phyloP scores from a whole-genome alignment of 2,113 vertebrate genomes.

The Passer domesticus region DNA sequence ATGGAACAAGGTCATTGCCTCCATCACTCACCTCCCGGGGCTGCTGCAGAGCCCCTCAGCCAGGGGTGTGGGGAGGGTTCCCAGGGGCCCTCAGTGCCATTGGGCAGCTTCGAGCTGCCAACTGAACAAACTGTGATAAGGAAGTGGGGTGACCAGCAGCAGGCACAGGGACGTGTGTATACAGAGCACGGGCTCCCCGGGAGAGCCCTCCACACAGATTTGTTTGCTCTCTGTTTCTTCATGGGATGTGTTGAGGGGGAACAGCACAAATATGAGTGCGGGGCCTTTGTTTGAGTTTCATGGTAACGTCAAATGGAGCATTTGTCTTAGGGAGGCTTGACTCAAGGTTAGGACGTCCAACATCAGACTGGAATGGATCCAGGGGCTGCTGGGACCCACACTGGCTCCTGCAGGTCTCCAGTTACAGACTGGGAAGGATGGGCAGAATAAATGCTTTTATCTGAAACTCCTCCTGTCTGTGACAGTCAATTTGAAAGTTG shows the following conservation, averaged over 20 bases:
- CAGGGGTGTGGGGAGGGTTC: not conserved
- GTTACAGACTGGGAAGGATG: not conserved
- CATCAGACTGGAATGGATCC: not conserved
- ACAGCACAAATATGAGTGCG: constrained; percentile 22
- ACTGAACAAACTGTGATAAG: constrained; percentile 73
- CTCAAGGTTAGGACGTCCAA: constrained; percentile 29
- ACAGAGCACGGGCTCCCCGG: not conserved
- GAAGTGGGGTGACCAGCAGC: constrained; percentile 11
- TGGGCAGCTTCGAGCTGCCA: not conserved
- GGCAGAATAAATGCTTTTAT: not conserved
- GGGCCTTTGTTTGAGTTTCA: not conserved
- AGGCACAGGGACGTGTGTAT: not conserved
- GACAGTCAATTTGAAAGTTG: not conserved
- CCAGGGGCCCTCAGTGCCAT: not conserved
- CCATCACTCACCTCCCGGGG: not conserved
- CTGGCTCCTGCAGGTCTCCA: not conserved
- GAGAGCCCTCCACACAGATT: not conserved
- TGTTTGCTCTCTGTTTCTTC: constrained; percentile 52
- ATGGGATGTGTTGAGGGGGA: not conserved
- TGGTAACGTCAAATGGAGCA: not conserved
- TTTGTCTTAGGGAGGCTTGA: constrained; percentile 1
- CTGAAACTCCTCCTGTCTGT: not conserved
- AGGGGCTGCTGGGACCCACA: not conserved
- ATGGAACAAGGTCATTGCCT: not conserved
- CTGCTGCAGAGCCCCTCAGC: not conserved